These are phyloP conservation scores for Polietes domitor DNA, from an alignment of 2,888 invertebrate genomes.

Conservation along the genomic window DNA sequence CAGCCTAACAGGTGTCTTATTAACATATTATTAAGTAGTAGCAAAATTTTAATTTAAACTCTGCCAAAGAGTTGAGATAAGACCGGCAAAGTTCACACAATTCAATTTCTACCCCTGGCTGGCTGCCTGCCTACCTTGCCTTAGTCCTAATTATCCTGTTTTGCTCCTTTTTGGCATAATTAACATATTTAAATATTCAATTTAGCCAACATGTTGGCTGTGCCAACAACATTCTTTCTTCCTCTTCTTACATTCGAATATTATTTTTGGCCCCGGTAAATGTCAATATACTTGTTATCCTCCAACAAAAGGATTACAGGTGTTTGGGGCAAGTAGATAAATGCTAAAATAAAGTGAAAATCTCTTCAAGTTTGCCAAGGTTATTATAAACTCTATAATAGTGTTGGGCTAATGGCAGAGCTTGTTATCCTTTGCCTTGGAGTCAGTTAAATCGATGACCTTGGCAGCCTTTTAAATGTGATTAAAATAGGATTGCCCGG, in stretches of 20 bases:
- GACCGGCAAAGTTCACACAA: background rate
- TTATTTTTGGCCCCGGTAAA: too few relatives aligned
- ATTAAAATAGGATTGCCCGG: too few relatives aligned
- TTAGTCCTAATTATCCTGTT: background rate
- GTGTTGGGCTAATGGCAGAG: too few relatives aligned
- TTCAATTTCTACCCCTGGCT: too few relatives aligned
- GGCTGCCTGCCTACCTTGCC: background rate
- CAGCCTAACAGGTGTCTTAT: constrained; percentile 12
- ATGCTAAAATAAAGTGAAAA: background rate
- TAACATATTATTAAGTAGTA: background rate
- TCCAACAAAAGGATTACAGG: background rate
- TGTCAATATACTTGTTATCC: background rate
- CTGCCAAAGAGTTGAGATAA: background rate
- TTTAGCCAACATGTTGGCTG: background rate
- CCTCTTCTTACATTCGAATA: too few relatives aligned
- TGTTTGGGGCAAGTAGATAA: background rate
- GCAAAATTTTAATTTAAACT: background rate
- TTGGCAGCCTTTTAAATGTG: too few relatives aligned
- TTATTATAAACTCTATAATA: background rate
- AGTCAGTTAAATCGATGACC: too few relatives aligned
- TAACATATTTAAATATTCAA: constrained; percentile 24
- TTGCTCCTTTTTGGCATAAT: background rate
- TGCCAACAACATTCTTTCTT: background rate
- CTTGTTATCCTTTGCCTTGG: too few relatives aligned
- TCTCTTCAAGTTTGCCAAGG: background rate